Percentiles rank a stretch among this genome's conserved stretches.
Conservation (phyloP, 2,797 vertebrate species). For the Gouania willdenowi region DNA sequence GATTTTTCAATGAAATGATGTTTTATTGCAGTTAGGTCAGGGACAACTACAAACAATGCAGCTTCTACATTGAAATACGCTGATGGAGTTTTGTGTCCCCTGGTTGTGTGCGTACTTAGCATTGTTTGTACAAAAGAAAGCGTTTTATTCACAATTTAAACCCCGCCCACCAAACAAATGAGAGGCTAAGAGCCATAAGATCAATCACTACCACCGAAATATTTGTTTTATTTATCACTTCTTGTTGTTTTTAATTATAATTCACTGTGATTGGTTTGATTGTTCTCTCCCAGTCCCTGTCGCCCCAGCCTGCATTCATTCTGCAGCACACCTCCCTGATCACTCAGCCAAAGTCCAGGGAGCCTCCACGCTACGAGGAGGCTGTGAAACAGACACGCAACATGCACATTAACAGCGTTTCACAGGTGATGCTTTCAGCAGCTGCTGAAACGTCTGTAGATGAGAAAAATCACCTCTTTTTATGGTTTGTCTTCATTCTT, state of each 20-base stretch:
- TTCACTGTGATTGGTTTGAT: not conserved
- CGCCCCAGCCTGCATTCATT: constrained; percentile 79
- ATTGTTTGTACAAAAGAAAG: too few species aligned
- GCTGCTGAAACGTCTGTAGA: not conserved
- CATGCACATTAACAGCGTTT: constrained; percentile 64
- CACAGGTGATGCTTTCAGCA: constrained; percentile 59
- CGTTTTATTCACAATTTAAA: too few species aligned
- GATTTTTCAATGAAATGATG: too few species aligned
- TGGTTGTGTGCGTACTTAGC: too few species aligned
- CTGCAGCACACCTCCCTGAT: constrained; percentile 72
- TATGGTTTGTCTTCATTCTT: constrained; percentile 26
- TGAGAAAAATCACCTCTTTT: constrained; percentile 3
- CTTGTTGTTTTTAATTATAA: not conserved
- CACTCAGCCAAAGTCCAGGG: constrained; percentile 79
- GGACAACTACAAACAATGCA: too few species aligned
- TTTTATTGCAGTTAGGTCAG: too few species aligned
- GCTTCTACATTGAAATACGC: too few species aligned
- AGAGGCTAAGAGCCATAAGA: too few species aligned
- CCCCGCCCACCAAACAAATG: too few species aligned
- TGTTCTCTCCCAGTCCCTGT: constrained; percentile 32
- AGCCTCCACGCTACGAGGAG: constrained; percentile 94
- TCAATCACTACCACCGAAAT: too few species aligned
- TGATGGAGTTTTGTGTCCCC: too few species aligned
- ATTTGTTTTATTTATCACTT: too few species aligned
- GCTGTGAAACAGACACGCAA: constrained; percentile 91